These are phyloP conservation scores for Caenorhabditis sp. DNA, from an alignment of 2,888 invertebrate species.

Conservation along the genomic window DNA sequence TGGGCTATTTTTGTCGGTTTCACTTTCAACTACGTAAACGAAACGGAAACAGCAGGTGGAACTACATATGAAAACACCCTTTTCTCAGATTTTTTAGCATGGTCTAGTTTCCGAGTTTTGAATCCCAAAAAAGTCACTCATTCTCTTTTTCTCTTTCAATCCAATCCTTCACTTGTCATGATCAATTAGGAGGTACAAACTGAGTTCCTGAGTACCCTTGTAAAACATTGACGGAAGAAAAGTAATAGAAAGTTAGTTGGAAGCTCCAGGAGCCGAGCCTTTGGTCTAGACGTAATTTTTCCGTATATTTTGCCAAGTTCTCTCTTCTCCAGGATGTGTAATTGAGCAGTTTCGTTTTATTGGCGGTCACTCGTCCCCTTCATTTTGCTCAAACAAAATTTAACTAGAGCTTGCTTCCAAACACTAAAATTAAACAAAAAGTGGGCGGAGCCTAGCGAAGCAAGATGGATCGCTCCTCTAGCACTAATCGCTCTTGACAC, in stretches of 20 bases:
- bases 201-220: no score
- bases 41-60: background rate
- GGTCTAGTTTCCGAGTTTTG: no score
- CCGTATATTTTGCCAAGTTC: conserved; percentile 17
- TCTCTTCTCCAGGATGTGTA: conserved; percentile 28
- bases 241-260: no score
- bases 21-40: background rate
- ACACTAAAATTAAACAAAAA: conserved; percentile 49
- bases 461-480: no score
- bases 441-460: background rate
- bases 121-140: no score
- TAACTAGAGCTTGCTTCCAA: conserved; percentile 2
- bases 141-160: no score
- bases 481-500: conserved; percentile 10
- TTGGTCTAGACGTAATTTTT: conserved; percentile 35
- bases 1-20: background rate
- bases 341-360: conserved; percentile 57
- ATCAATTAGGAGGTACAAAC: no score
- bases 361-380: conserved; percentile 44
- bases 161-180: no score
- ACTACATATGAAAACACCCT: no score
- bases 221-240: background rate
- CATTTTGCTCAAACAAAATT: conserved; percentile 39
- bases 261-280: no score
- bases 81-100: no score